Conservation (phyloP, 2,797 vertebrate species). For the Cyprinella venusta region DNA sequence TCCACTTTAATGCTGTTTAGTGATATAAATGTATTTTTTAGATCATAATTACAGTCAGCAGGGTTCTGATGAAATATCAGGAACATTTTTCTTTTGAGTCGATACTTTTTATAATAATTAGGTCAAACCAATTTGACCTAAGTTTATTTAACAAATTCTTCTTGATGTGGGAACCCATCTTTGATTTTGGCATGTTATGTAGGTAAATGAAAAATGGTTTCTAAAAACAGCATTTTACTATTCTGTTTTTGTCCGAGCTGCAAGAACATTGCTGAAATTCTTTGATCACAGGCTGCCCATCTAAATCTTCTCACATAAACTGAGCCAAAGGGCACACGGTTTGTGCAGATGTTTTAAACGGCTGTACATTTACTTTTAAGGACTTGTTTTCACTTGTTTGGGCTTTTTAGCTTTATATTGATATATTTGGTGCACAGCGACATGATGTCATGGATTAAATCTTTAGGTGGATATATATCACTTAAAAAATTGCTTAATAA, state of each 20-base stretch:
- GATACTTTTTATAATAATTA: neutral
- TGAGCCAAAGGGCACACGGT: neutral
- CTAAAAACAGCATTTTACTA: neutral
- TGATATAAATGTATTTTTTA: neutral
- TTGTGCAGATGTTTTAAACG: slow-evolving; percentile 10
- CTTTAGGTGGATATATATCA: neutral
- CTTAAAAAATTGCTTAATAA: neutral
- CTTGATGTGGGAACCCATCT: no score
- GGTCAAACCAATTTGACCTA: neutral
- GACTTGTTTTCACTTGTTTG: neutral
- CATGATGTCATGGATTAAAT: neutral
- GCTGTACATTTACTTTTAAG: neutral
- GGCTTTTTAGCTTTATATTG: neutral
- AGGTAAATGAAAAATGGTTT: neutral
- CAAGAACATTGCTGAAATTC: neutral
- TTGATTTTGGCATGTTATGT: slow-evolving; percentile 1
- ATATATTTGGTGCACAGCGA: neutral
- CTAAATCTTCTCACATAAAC: slow-evolving; percentile 10
- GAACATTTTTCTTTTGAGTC: neutral
- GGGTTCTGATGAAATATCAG: neutral
- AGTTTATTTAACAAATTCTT: neutral
- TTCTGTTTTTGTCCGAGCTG: neutral
- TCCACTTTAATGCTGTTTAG: slow-evolving; percentile 18
- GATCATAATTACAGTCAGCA: neutral
- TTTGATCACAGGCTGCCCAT: neutral